phyloP scores from a whole-genome alignment of 2,113 vertebrate genomes.

The Pelecanus crispus region DNA sequence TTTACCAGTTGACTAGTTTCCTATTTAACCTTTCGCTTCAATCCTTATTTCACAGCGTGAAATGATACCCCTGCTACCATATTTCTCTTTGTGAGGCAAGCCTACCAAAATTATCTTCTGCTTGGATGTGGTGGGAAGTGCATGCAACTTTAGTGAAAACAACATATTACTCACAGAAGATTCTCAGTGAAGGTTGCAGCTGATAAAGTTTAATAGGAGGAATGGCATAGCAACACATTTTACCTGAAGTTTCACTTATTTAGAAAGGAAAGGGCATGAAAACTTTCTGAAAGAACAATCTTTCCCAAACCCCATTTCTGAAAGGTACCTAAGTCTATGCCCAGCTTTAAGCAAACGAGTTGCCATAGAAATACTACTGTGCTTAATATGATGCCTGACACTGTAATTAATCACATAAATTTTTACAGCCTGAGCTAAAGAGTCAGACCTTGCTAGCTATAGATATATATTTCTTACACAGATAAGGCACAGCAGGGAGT shows the following conservation, averaged over 20 bases:
- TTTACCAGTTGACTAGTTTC: slow-evolving; percentile 67
- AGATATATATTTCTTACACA: not conserved
- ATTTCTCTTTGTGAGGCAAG: slow-evolving; percentile 34
- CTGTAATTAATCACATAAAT: not conserved
- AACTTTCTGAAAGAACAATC: not conserved
- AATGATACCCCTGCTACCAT: slow-evolving; percentile 25
- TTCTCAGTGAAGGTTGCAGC: not conserved
- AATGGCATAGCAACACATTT: not conserved
- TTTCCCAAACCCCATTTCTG: not conserved
- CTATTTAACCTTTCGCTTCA: slow-evolving; percentile 57
- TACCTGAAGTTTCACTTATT: not conserved
- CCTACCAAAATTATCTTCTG: slow-evolving; percentile 44
- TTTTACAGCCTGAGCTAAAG: not conserved
- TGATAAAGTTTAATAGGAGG: slow-evolving; percentile 2
- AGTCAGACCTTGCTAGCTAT: not conserved
- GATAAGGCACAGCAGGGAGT: not conserved
- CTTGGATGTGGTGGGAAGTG: slow-evolving; percentile 20
- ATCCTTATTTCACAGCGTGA: slow-evolving; percentile 51
- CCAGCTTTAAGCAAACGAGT: not conserved
- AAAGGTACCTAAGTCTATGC: not conserved
- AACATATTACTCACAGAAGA: not conserved
- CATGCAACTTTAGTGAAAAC: slow-evolving; percentile 15
- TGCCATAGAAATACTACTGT: not conserved
- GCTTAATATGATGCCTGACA: not conserved
- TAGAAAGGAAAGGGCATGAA: not conserved